Base-by-base conservation (phyloP, 2,888 invertebrate species). In the Pristionchus arcanus region DNA sequence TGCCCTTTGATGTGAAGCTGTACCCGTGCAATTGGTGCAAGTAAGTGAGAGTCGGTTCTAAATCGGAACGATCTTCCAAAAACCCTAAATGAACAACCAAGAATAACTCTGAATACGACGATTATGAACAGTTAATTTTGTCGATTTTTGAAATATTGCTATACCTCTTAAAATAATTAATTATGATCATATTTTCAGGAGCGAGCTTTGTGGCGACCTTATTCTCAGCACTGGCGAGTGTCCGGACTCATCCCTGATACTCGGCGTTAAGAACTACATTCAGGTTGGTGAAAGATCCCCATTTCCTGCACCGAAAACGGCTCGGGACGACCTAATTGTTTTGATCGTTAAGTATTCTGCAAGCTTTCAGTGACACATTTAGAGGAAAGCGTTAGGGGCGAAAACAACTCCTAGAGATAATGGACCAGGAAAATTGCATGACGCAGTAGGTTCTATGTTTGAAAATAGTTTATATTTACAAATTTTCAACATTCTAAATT, bases 11-110 rank as follows among this genome's bases (percentile, higher is more conserved):
- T 25, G 71, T 89, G 16, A 83, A 89, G 25, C 37, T 89, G 15
- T 71, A 53, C 37, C 83, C 89, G 34, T 89, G 89, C 55, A 68
- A 71, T 21, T 83, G 66, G 63, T 89, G 89, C 89, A 89, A 89
- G 89, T 89, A 55, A 84, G 89, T 89, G 19, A 0, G 21, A 2
- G 19, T 37, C 13, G 42, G 25, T 74, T 37, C 21, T 31, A 63
- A n/a, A 7, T 13, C 5, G 21, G 16, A 5, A 34, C 28, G 37
- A 16, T 21, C 42, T 9, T 63, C 25, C 63, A 7, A 11, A 5
- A 7, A 63, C n/a, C 7, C 5, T 63, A 63, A n/a, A n/a, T n/a
- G n/a, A n/a, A n/a, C n/a, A n/a, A n/a, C n/a, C n/a, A n/a, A n/a
- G n/a, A n/a, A n/a, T n/a, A n/a, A n/a, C n/a, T n/a, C n/a, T n/a